Base-by-base conservation (phyloP, 2,797 vertebrate species). In the Natrix natrix region DNA sequence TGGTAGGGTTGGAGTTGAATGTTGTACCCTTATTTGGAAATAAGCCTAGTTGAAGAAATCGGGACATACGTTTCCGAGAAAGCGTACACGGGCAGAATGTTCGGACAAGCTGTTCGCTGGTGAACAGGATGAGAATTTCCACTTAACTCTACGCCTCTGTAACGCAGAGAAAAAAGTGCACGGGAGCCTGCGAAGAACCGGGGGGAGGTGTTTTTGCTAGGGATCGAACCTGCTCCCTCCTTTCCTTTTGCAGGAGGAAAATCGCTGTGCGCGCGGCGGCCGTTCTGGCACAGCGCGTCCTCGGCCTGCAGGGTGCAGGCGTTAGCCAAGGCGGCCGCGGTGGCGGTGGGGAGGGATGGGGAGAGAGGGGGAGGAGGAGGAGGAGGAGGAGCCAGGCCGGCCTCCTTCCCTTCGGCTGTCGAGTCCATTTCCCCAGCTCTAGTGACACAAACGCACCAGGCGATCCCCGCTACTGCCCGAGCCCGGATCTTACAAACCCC, bases 241-340 rank as follows among this genome's bases (percentile, higher is more conserved):
- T 26, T 54, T 10, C 52, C 60, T 17, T 63, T 63, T 8, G 20
- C n/a, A 37, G 24, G n/a, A 24, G 52, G 66, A 22, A n/a, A 12
- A 55, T n/a, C 52, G 16, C 17, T 52, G 56, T 59, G 20, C n/a
- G 37, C 56, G 28, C 24, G 26, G 11, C 26, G 60, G 17, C 37
- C 89, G 89, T 37, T 5, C 89, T 69, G n/a, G 90, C 92, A 54
- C 86, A 14, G 83, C 6, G 57, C 87, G 87, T 26, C 69, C 69
- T 89, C 94, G 96, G 95, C 96, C 96, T 97, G 97, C 96, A 97
- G 97, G 97, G 97, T 96, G 97, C 97, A 97, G 97, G 96, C 97
- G 95, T 93, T 96, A 96, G 96, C 96, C 96, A 96, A 97, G 95
- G 96, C 92, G 93, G 95, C 94, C 83, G 93, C 56, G 17, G 91